Evolutionary conservation across 2,888 invertebrate species (phyloP).

Genomic region (Trachelus tabidus): DNA sequence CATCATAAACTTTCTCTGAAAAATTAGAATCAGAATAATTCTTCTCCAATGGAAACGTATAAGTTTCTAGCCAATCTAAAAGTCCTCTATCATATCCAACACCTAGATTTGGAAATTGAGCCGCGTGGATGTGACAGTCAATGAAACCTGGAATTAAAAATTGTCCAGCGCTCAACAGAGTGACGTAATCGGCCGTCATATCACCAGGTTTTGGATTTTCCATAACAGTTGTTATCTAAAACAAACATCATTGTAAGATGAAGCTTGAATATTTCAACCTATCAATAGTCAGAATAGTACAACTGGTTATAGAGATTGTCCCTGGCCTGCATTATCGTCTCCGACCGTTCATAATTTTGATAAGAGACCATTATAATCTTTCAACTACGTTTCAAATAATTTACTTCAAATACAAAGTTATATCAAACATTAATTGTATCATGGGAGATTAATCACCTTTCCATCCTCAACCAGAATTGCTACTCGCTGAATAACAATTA

Average conservation of each 20-base stretch:
- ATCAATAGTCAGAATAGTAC: neutral
- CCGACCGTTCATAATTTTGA: neutral
- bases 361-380: conserved; percentile 10
- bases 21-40: conserved; percentile 76
- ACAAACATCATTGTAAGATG: conserved; percentile 8
- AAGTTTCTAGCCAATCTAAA: conserved; percentile 85
- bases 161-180: conserved; percentile 64
- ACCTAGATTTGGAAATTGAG: conserved; percentile 89
- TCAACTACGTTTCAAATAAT: no score
- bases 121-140: conserved; percentile 91
- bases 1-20: conserved; percentile 77
- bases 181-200: conserved; percentile 31
- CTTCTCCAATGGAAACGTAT: conserved; percentile 87
- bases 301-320: neutral
- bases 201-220: conserved; percentile 35
- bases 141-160: conserved; percentile 89
- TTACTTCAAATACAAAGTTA: no score
- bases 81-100: conserved; percentile 83
- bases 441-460: conserved; percentile 43
- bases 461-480: conserved; percentile 51
- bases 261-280: neutral
- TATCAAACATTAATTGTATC: neutral
- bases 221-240: conserved; percentile 45
- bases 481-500: conserved; percentile 45
- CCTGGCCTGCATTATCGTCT: conserved; percentile 17